Evolutionary conservation across 2,113 vertebrate genomes (phyloP).

Genomic region (Nothoprocta perdicaria): DNA sequence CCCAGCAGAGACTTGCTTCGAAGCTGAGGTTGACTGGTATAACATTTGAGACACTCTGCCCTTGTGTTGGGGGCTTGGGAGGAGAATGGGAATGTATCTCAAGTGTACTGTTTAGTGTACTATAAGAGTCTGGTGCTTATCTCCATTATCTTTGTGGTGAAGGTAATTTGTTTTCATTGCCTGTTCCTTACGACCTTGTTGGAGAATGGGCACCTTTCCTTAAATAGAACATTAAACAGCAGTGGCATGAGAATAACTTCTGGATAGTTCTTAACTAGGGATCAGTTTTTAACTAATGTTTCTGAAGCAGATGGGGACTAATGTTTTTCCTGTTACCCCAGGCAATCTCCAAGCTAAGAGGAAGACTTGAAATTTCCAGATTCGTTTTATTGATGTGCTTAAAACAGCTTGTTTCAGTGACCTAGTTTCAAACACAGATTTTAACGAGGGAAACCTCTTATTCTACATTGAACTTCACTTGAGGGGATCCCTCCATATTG

Average conservation of each 20-base stretch:
- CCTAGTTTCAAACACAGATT: neutral
- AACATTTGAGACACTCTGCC: neutral
- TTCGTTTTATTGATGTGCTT: neutral
- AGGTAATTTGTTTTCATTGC: neutral
- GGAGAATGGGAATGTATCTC: too few relatives aligned
- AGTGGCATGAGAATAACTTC: neutral
- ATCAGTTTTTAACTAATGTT: neutral
- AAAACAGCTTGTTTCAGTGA: neutral
- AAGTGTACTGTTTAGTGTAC: neutral
- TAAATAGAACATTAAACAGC: neutral
- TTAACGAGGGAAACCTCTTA: neutral
- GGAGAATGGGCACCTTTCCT: neutral
- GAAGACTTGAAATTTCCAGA: neutral
- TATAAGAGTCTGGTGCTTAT: neutral
- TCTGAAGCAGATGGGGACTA: neutral
- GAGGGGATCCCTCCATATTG: neutral
- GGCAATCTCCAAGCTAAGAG: neutral
- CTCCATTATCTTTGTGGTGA: neutral
- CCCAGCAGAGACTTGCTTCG: neutral
- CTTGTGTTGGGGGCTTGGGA: too few relatives aligned
- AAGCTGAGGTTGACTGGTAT: neutral
- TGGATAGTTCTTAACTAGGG: neutral
- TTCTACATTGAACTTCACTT: neutral
- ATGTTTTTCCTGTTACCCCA: neutral
- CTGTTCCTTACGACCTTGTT: neutral